Conservation (phyloP, 1,140 invertebrate species). For the Gonatopus flavifemur region DNA sequence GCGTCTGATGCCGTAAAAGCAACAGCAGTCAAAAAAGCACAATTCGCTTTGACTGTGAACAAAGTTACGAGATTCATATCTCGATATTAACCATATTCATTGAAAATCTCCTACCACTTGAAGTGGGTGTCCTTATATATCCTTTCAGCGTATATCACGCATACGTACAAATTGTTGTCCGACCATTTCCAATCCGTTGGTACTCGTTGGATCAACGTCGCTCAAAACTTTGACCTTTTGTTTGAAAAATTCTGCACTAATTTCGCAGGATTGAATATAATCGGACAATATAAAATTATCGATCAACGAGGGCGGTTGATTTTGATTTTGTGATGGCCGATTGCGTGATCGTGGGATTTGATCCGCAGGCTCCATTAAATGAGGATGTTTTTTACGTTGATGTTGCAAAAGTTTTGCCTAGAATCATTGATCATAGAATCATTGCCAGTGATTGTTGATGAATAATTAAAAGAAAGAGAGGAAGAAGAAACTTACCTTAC, state of each 20-base stretch:
- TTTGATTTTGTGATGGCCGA: conserved; percentile 47
- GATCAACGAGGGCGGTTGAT: conserved; percentile 32
- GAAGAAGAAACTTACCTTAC: conserved; percentile 56
- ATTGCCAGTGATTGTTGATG: not conserved
- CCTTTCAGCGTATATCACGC: conserved; percentile 52
- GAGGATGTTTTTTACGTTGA: conserved; percentile 74
- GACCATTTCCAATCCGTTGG: conserved; percentile 37
- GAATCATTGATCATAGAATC: not conserved
- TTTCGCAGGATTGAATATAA: conserved; percentile 33
- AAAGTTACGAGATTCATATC: conserved; percentile 57
- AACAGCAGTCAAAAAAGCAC: conserved; percentile 47
- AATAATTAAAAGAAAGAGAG: not conserved
- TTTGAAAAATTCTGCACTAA: conserved; percentile 36
- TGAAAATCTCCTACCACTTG: conserved; percentile 13
- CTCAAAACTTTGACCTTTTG: conserved; percentile 41
- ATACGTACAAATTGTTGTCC: conserved; percentile 49
- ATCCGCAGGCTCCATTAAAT: conserved; percentile 53
- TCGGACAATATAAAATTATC: conserved; percentile 43
- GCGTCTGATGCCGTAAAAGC: conserved; percentile 18
- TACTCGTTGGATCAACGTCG: conserved; percentile 35
- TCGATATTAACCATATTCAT: conserved; percentile 38
- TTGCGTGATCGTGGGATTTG: conserved; percentile 50
- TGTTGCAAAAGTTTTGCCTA: conserved; percentile 78
- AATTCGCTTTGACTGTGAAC: conserved; percentile 39
- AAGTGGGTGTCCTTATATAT: conserved; percentile 17